Evolutionary conservation across 2,797 vertebrate species (phyloP).

Genomic region (Neosilurus hyrtlii): DNA sequence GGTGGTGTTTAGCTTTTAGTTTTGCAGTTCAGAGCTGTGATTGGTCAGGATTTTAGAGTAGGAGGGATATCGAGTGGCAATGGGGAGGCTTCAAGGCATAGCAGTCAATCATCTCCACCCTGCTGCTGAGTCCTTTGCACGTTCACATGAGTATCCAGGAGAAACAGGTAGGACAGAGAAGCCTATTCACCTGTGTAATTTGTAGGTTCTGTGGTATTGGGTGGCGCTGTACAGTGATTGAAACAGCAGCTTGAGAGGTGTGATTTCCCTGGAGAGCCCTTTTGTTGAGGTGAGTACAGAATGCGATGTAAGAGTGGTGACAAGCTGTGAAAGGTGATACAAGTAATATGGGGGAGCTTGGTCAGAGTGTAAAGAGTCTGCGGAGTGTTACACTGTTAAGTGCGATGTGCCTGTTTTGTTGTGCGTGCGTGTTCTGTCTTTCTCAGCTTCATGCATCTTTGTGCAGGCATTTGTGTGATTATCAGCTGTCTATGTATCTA

Average conservation of each 20-base stretch:
- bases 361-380: slow-evolving; percentile 16
- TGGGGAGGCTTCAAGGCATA: slow-evolving; percentile 51
- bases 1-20: slow-evolving; percentile 72
- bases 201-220: neutral
- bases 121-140: neutral
- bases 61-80: slow-evolving; percentile 37
- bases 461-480: slow-evolving; percentile 59
- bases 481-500: slow-evolving; percentile 59
- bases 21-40: slow-evolving; percentile 60
- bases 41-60: slow-evolving; percentile 52
- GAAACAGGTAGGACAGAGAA: slow-evolving; percentile 19
- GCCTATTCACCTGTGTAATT: slow-evolving; percentile 19
- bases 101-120: slow-evolving; percentile 29
- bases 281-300: slow-evolving; percentile 27
- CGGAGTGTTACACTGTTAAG: neutral
- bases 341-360: slow-evolving; percentile 19
- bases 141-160: slow-evolving; percentile 4
- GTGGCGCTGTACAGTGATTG: slow-evolving; percentile 27
- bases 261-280: slow-evolving; percentile 35
- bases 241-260: slow-evolving; percentile 12
- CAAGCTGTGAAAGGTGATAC: slow-evolving; percentile 24
- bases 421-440: slow-evolving; percentile 4
- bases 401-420: slow-evolving; percentile 10
- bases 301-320: slow-evolving; percentile 23
- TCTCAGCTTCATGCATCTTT: slow-evolving; percentile 21